These are phyloP conservation scores for Calidris pugnax DNA, from an alignment of 2,113 vertebrate species.

Conservation along the genomic window DNA sequence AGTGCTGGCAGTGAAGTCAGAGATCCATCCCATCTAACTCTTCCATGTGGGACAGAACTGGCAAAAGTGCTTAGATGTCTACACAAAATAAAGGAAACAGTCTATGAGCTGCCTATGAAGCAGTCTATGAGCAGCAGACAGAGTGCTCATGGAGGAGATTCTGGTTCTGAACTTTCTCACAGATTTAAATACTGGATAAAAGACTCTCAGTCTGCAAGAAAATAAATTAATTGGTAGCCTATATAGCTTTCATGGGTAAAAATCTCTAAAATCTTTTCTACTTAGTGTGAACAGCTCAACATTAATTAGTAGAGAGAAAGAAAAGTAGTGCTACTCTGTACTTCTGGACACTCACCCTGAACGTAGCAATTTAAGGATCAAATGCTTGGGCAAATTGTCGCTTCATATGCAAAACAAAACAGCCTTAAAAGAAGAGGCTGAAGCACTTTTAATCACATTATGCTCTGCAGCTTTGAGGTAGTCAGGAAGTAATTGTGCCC, in stretches of 20 bases:
- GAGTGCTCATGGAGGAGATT: background rate
- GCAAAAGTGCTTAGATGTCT: background rate
- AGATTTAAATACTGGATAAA: background rate
- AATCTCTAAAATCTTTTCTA: background rate
- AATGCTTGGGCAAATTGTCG: background rate
- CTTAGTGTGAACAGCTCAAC: background rate
- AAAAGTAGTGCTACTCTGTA: background rate
- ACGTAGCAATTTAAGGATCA: background rate
- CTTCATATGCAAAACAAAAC: background rate
- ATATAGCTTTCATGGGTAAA: background rate
- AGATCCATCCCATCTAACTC: background rate
- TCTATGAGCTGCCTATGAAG: background rate
- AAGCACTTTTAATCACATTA: background rate
- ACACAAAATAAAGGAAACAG: background rate
- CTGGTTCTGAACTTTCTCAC: background rate
- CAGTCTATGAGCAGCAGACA: background rate
- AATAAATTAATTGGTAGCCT: background rate
- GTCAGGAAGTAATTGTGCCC: background rate
- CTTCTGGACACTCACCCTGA: background rate
- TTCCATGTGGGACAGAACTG: background rate
- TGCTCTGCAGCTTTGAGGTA: background rate
- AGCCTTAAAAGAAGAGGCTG: background rate
- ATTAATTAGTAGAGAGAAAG: background rate
- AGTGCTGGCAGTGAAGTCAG: background rate
- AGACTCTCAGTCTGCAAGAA: background rate